phyloP scores from a whole-genome alignment of 1,140 invertebrate species.

The Sweltsa coloradensis region DNA sequence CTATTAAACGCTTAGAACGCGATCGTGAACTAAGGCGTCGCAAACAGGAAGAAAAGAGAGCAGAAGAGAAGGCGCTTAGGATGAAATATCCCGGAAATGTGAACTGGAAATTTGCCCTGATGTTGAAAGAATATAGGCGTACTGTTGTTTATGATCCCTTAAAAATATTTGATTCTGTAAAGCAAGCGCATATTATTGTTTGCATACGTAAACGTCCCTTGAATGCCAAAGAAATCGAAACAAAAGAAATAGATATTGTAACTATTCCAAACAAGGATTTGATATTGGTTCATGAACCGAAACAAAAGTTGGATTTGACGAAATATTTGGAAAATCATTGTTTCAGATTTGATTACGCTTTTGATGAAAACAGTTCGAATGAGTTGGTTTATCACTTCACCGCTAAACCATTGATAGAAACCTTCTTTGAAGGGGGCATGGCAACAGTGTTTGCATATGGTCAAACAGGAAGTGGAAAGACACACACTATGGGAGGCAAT shows the following conservation, averaged over 20 bases:
- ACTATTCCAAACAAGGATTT: conserved; percentile 54
- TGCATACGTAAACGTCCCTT: background rate
- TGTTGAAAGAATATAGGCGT: background rate
- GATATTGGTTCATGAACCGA: conserved; percentile 54
- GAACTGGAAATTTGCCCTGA: background rate
- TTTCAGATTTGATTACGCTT: conserved; percentile 60
- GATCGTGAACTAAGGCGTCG: too few relatives aligned
- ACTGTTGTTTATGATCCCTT: background rate
- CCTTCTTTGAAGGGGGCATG: conserved; percentile 79
- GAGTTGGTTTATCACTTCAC: conserved; percentile 61
- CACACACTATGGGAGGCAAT: conserved; percentile 73
- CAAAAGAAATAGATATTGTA: conserved; percentile 51
- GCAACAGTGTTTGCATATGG: conserved; percentile 87
- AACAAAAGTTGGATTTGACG: conserved; percentile 55
- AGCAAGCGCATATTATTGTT: background rate
- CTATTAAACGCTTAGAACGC: too few relatives aligned
- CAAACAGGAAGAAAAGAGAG: background rate
- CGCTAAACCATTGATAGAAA: conserved; percentile 72
- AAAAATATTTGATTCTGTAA: background rate
- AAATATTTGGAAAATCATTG: conserved; percentile 60
- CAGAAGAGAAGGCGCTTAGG: background rate
- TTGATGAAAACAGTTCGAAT: conserved; percentile 52
- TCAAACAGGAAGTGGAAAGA: conserved; percentile 78
- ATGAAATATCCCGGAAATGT: background rate
- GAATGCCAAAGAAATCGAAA: conserved; percentile 24